Evolutionary conservation across 2,888 invertebrate genomes (phyloP), one percentile per base, ranked within the genome.

Genomic region (Polyommatus icarus): DNA sequence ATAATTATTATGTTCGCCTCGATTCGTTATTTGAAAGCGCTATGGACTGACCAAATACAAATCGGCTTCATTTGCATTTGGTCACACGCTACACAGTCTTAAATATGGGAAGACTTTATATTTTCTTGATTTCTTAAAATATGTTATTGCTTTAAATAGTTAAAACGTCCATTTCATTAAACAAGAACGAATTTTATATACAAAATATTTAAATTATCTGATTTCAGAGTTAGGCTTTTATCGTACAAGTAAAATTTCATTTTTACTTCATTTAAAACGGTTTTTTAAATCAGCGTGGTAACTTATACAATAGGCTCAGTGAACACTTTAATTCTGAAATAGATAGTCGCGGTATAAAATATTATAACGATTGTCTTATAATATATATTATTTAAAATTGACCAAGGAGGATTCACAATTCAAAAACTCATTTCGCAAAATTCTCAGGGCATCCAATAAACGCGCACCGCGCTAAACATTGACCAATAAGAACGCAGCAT

Each of bases 41-140:
- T 61, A 61, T 59, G 59, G 20, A 59, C 24, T 12, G 61, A 61
- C 61, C 61, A 61, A 10, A 59, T 59, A 59, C 59, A 59, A 59
- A 24, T 59, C 2, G 59, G 59, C 59, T 59, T 59, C 6, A 59
- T 59, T 59, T 59, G 59, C 8, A 59, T 59, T 10, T 15, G 20
- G 67, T 18, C 32, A 20, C 7, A 18, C n/a, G 67, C 7, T 18
- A 20, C 7, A 18, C n/a, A 24, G 61, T 67, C 20, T 18, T 15
- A 61, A 61, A 29, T 15, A 67, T 3, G 24, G 29, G 8, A 24
- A 24, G 29, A 12, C 67, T 3, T 29, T 15, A 15, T 29, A 0
- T 18, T 61, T 24, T 24, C 20, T 6, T 29, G 15, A 32, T 67
- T 67, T 67, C 29, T 29, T 24, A 12, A 61, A 24, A 24, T 24